Base-by-base conservation (phyloP, 2,113 vertebrate genomes). In the Microtus ochrogaster region DNA sequence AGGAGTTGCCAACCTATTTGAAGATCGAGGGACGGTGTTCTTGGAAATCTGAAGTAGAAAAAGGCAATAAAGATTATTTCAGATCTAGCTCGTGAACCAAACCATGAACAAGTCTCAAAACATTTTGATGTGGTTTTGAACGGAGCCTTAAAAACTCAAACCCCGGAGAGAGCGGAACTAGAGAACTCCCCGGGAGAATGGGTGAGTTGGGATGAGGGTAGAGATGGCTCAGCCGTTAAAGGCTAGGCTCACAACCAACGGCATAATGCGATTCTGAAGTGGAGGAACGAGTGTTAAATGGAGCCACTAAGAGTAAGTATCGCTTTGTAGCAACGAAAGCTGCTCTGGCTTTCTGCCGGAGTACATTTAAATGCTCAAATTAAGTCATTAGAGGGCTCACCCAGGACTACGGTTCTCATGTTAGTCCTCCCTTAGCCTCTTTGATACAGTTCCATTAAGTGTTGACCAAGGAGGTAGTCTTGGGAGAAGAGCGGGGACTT, bases 201-300 rank as follows among this genome's bases (percentile, higher is more conserved):
- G 21, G 49, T 11, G 7, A 61, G 47, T 30, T 72, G 63, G 39
- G 55, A 63, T 61, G 44, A 77, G 66, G 76, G 22, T 44, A n/a
- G n/a, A n/a, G n/a, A n/a, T n/a, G n/a, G n/a, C n/a, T n/a, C n/a
- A n/a, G n/a, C n/a, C n/a, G n/a, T n/a, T n/a, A n/a, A n/a, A n/a
- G n/a, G n/a, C n/a, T n/a, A n/a, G n/a, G n/a, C n/a, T n/a, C n/a
- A n/a, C n/a, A n/a, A n/a, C 68, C 16, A 58, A 28, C 12, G 86
- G 11, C 28, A 55, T 13, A 74, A 65, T 92, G 44, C 7, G 70
- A 21, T 24, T 79, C n/a, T 49, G 52, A 65, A 72, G 26, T 88
- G 94, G 85, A 95, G 8, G 44, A 96, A 55, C 36, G 24, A 12
- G 61, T 92, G 92, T 95, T 74, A 65, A 95, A 30, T 86, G 26